A percentile compares a stretch with the other conserved stretches of the same genome.
These are phyloP conservation scores for Tragulus kanchil DNA, from an alignment of 2,113 vertebrate genomes.

Conservation along the genomic window DNA sequence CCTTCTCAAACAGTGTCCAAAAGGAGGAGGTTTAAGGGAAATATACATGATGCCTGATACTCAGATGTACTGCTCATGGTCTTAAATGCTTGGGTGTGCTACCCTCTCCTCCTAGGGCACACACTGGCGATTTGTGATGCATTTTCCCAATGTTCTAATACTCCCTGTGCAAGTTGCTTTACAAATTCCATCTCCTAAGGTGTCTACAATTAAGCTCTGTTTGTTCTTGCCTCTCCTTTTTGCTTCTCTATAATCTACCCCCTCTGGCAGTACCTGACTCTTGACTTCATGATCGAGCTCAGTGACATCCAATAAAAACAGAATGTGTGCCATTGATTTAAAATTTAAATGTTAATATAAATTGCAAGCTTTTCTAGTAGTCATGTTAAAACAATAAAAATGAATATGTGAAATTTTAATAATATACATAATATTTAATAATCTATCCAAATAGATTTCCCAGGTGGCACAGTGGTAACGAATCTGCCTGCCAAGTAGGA, in stretches of 20 bases:
- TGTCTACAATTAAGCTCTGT: neutral
- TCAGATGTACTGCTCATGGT: neutral
- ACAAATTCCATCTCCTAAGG: neutral
- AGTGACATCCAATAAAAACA: neutral
- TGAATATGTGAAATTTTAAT: neutral
- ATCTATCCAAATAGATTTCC: neutral
- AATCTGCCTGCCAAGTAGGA: neutral
- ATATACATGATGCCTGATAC: neutral
- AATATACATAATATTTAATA: neutral
- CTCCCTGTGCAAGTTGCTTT: fast-evolving
- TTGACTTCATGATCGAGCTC: neutral
- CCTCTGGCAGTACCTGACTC: neutral
- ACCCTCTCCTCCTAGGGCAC: fast-evolving
- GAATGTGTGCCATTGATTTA: neutral
- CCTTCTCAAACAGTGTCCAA: neutral
- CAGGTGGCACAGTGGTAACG: neutral
- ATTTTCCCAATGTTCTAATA: neutral
- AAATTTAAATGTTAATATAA: neutral
- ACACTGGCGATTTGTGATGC: fast-evolving
- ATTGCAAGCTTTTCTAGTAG: neutral
- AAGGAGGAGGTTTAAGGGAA: neutral
- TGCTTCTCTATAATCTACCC: neutral
- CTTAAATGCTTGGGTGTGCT: neutral
- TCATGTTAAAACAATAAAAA: neutral
- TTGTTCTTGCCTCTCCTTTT: no score